A percentile compares a stretch with the other conserved stretches of the same genome.
Evolutionary conservation across 2,797 vertebrate genomes (phyloP).

Genomic region (Sebastes aleutianus): DNA sequence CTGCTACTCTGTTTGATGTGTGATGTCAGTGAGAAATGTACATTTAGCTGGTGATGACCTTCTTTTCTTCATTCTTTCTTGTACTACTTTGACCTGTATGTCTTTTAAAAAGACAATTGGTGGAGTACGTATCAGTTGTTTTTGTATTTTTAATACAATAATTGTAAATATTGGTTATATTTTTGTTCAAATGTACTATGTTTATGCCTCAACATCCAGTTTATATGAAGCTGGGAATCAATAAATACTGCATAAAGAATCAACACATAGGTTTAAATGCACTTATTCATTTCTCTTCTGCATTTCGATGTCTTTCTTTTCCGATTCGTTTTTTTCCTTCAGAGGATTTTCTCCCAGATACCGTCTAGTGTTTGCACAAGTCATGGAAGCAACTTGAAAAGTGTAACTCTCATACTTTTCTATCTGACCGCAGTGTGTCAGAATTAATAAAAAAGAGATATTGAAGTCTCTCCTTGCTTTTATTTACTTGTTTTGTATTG

Average conservation of each 20-base stretch:
- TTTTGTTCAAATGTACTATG: constrained; percentile 99
- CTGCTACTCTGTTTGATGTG: constrained; percentile 96
- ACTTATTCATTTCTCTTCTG: constrained; percentile 61
- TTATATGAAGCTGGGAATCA: constrained; percentile 98
- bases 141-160: constrained; percentile 99
- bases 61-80: constrained; percentile 91
- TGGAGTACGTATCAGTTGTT: constrained; percentile 94
- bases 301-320: constrained; percentile 53
- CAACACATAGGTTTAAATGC: constrained; percentile 72
- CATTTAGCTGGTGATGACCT: constrained; percentile 96
- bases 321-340: constrained; percentile 26
- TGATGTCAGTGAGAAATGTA: constrained; percentile 99
- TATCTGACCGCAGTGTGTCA: constrained; percentile 73
- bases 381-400: constrained; percentile 78
- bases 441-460: constrained; percentile 71
- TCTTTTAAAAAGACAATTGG: constrained; percentile 99
- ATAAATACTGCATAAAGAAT: constrained; percentile 91
- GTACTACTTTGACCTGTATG: constrained; percentile 99
- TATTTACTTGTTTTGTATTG: constrained; percentile 42
- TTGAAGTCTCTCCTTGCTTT: constrained; percentile 54
- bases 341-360: constrained; percentile 33
- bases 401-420: constrained; percentile 75
- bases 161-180: constrained; percentile 99
- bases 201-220: constrained; percentile 99
- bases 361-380: constrained; percentile 79